These are phyloP conservation scores for Distichodus sexfasciatus DNA, from an alignment of 2,797 vertebrate genomes.

Conservation along the genomic window DNA sequence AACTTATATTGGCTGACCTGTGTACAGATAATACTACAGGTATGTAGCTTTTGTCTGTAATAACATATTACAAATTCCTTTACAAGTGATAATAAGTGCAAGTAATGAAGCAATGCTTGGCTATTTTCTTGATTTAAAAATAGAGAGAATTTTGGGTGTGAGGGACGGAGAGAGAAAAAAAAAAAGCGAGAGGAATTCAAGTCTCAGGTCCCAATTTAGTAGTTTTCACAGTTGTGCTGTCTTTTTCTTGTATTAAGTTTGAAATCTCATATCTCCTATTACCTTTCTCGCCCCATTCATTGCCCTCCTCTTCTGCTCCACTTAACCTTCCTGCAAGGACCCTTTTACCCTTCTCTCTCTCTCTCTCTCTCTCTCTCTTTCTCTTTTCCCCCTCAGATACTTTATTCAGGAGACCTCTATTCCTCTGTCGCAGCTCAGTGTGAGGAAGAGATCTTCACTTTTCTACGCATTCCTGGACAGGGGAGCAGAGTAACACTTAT, in stretches of 20 bases:
- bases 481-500: constrained; percentile 78
- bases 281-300: constrained; percentile 12
- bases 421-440: constrained; percentile 86
- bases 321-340: background rate
- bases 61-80: too few relatives aligned
- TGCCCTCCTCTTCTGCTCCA: background rate
- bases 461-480: constrained; percentile 81
- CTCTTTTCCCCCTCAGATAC: constrained; percentile 20
- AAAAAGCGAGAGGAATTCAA: too few relatives aligned
- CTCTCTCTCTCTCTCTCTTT: background rate
- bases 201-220: too few relatives aligned
- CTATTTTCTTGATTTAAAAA: too few relatives aligned
- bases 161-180: too few relatives aligned
- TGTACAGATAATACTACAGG: too few relatives aligned
- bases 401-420: constrained; percentile 75
- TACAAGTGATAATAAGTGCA: too few relatives aligned
- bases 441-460: constrained; percentile 88
- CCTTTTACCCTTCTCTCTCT: constrained; percentile 1
- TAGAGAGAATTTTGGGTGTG: too few relatives aligned
- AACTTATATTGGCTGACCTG: too few relatives aligned
- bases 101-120: too few relatives aligned
- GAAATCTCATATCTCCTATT: constrained; percentile 20
- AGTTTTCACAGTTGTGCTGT: too few relatives aligned
- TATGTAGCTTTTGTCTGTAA: too few relatives aligned
- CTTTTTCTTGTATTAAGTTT: constrained; percentile 8